Evolutionary conservation across 1,140 invertebrate species (phyloP), one percentile per base, ranked within the genome.

Genomic region (Ostrea edulis): DNA sequence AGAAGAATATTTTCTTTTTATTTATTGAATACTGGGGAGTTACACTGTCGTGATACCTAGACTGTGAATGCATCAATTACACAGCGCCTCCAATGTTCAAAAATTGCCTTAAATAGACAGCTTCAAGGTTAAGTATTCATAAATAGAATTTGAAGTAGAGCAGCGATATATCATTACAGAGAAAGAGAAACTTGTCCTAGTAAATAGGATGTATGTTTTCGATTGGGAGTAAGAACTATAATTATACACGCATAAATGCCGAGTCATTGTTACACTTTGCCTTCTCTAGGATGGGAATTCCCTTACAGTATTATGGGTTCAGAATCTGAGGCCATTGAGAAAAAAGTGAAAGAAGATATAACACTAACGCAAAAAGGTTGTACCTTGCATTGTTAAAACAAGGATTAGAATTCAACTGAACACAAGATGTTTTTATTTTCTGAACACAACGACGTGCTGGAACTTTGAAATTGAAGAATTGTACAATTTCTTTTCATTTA

Each of bases 31-130:
- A 62, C 55, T 20, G 55, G 35, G 20, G 20, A 62, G 20, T 62
- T 20, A 62, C 55, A 62, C 55, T 29, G 25, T 29, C 25, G 68
- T 77, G 25, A 35, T 77, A 77, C 68, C 8, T 35, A 77, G 68
- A 77, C 25, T 77, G 68, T 77, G 68, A 77, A 77, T 77, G 22
- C 68, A 77, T 77, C 68, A 77, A 77, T 77, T 77, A 77, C 7
- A 44, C 29, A 29, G 25, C 25, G 25, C 68, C 35, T 44, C 68
- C 12, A 35, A 77, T 29, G 25, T 5, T 29, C 68, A 77, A 77
- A 77, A 77, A 77, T 14, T 20, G 2, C 68, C 68, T 11, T 22
- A 77, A 25, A 77, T 29, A 77, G 68, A 77, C 68, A 77, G 14
- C 12, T 25, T 35, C 22, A 77, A 35, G 68, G 25, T 4, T 8